These are phyloP conservation scores for Scaptomyza cyrtandrae DNA, from an alignment of 2,888 invertebrate genomes.

Conservation along the genomic window DNA sequence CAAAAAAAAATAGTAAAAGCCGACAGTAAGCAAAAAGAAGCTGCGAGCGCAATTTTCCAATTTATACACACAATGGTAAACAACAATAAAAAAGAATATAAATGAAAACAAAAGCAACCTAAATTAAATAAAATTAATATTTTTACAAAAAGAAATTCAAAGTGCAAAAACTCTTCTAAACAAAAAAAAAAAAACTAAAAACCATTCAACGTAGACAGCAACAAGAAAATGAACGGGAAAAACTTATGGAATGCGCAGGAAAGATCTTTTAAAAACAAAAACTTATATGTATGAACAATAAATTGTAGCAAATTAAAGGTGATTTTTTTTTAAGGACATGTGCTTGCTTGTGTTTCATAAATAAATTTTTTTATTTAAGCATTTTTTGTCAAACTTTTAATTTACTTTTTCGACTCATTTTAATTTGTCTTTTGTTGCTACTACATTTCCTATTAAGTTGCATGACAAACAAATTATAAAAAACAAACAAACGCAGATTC, in stretches of 20 bases:
- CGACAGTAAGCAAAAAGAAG: conserved; percentile 72
- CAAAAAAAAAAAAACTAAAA: neutral
- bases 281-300: conserved; percentile 67
- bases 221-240: conserved; percentile 22
- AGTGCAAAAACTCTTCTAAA: conserved; percentile 53
- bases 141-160: conserved; percentile 47
- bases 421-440: conserved; percentile 14
- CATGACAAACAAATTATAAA: conserved; percentile 45
- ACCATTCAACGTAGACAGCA: conserved; percentile 18
- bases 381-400: conserved; percentile 34
- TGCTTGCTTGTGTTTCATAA: conserved; percentile 70
- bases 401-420: conserved; percentile 32
- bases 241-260: conserved; percentile 46
- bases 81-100: conserved; percentile 49
- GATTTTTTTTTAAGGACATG: conserved; percentile 72
- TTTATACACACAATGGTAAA: conserved; percentile 71
- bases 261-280: conserved; percentile 58
- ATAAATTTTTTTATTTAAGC: conserved; percentile 70
- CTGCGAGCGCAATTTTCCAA: conserved; percentile 79
- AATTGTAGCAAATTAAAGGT: conserved; percentile 78
- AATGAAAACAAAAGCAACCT: conserved; percentile 47
- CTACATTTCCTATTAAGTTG: conserved; percentile 31
- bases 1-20: conserved; percentile 27
- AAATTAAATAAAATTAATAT: conserved; percentile 58
- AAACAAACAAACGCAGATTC: conserved; percentile 41